phyloP scores from a whole-genome alignment of 2,113 vertebrate species.

The Crotalus horridus region DNA sequence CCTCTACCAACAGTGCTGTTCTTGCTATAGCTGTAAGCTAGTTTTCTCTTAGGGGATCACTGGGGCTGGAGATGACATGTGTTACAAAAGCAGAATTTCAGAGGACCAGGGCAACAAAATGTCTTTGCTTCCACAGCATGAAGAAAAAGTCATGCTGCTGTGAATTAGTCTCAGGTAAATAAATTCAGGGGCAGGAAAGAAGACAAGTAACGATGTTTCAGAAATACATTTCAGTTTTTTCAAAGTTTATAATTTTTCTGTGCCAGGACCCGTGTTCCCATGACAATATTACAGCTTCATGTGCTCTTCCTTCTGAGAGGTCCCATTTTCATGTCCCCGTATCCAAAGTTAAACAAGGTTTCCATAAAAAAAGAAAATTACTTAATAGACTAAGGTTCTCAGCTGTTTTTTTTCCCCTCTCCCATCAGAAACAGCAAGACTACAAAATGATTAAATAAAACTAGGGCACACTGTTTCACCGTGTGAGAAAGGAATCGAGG shows the following conservation, averaged over 20 bases:
- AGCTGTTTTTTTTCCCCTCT: background rate
- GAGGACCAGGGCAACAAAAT: background rate
- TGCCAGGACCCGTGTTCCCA: background rate
- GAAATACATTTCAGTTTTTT: background rate
- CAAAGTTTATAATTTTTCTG: background rate
- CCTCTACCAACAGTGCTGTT: background rate
- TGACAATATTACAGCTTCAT: background rate
- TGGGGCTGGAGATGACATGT: background rate
- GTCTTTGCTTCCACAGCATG: background rate
- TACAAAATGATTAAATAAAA: background rate
- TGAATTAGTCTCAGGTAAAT: background rate
- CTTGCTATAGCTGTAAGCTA: background rate
- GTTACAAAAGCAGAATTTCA: background rate
- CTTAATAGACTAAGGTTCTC: background rate
- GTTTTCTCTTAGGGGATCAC: background rate
- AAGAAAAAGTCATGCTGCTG: background rate
- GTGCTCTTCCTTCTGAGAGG: background rate
- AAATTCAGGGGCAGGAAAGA: background rate
- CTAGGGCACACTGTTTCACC: background rate
- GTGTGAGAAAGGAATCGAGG: background rate
- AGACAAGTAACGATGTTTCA: background rate
- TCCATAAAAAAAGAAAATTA: background rate
- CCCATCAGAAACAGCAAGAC: background rate
- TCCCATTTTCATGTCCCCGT: too few species aligned
- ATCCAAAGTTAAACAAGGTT: background rate